These are phyloP conservation scores for Stenurella melanura DNA, from an alignment of 2,888 invertebrate genomes.

Conservation along the genomic window DNA sequence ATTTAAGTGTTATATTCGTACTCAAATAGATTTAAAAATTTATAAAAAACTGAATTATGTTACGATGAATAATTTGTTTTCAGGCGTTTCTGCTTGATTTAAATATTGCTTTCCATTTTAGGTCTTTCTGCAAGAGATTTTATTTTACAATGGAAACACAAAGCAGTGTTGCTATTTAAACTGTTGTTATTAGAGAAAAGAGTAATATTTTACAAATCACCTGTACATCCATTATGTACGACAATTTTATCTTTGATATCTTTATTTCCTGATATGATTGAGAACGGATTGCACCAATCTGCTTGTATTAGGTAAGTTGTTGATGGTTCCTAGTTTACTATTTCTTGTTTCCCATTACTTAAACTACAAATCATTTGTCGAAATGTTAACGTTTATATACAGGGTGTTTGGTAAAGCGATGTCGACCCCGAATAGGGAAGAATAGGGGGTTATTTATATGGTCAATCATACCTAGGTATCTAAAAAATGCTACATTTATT, in stretches of 20 bases:
- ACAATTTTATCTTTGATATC: conserved; percentile 92
- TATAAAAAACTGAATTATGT: no score
- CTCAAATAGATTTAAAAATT: no score
- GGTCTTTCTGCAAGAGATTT: conserved; percentile 89
- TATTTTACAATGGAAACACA: conserved; percentile 91
- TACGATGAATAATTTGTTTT: background rate
- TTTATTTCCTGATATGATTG: conserved; percentile 91
- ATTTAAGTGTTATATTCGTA: no score
- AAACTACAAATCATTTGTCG: no score
- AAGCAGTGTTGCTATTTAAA: conserved; percentile 94
- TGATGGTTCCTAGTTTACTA: background rate
- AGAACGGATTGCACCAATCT: conserved; percentile 87
- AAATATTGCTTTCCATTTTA: conserved; percentile 70
- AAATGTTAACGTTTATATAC: no score
- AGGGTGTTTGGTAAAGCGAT: no score
- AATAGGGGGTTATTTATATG: no score
- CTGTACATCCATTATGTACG: conserved; percentile 91
- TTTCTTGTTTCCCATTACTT: background rate
- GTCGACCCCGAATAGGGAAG: no score
- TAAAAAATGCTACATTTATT: no score
- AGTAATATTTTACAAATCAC: conserved; percentile 94
- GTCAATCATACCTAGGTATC: no score
- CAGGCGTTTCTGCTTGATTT: background rate
- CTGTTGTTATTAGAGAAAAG: conserved; percentile 90
- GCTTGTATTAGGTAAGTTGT: conserved; percentile 85